These are phyloP conservation scores for Melieria picta DNA, from an alignment of 2,888 invertebrate genomes.

Conservation along the genomic window DNA sequence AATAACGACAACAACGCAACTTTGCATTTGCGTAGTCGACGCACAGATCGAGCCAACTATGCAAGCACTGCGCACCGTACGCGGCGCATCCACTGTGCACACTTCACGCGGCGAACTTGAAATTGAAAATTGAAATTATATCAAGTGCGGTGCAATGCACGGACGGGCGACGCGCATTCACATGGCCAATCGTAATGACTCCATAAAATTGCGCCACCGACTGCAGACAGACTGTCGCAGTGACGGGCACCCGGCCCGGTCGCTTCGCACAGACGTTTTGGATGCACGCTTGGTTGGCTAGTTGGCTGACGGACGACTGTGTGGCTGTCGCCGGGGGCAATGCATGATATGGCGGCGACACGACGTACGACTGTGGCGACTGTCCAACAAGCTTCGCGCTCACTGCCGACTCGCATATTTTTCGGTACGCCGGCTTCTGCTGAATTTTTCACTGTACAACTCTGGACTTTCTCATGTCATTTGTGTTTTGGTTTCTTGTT, in stretches of 20 bases:
- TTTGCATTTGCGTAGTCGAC: too few relatives aligned
- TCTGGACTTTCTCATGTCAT: slow-evolving; percentile 43
- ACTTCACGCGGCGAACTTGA: slow-evolving; percentile 32
- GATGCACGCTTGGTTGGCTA: slow-evolving; percentile 8
- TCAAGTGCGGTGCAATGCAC: slow-evolving; percentile 23
- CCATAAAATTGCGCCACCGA: slow-evolving; percentile 34
- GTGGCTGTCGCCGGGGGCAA: neutral
- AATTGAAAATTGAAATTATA: slow-evolving; percentile 38
- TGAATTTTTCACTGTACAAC: slow-evolving; percentile 22
- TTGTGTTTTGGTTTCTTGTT: neutral
- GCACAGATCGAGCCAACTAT: too few relatives aligned
- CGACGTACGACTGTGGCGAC: neutral
- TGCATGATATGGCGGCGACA: neutral
- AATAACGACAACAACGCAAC: too few relatives aligned
- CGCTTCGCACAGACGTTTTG: slow-evolving; percentile 1
- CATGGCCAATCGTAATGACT: slow-evolving; percentile 30
- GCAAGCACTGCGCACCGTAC: too few relatives aligned
- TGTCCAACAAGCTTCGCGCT: slow-evolving; percentile 1
- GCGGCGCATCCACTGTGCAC: neutral
- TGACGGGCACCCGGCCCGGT: slow-evolving; percentile 7
- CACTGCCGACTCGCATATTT: slow-evolving; percentile 27
- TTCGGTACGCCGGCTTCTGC: slow-evolving; percentile 30
- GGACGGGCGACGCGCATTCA: slow-evolving; percentile 14
- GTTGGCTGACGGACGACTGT: slow-evolving; percentile 3
- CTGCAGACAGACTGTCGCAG: slow-evolving; percentile 27